Evolutionary conservation across 2,888 invertebrate species (phyloP).

Genomic region (Netelia virgata): DNA sequence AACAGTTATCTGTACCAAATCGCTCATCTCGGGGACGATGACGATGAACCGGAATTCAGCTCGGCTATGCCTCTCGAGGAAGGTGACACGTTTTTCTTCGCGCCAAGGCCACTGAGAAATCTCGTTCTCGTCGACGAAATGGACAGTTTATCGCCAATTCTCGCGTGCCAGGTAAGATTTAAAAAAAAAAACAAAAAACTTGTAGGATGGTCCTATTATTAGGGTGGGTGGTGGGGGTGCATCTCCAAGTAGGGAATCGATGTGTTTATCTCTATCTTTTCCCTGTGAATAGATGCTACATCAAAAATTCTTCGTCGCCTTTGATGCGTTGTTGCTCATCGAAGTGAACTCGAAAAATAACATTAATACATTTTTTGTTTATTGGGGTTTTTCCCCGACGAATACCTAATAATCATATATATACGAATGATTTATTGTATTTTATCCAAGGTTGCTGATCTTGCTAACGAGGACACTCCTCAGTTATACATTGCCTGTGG

Average conservation of each 20-base stretch:
- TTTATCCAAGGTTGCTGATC: slow-evolving; percentile 91
- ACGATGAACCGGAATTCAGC: slow-evolving; percentile 99
- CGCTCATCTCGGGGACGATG: slow-evolving; percentile 99
- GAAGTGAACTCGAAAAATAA: slow-evolving; percentile 82
- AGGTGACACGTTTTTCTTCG: slow-evolving; percentile 99
- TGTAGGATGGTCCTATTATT: background rate
- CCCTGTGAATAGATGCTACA: slow-evolving; percentile 80
- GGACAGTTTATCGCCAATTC: slow-evolving; percentile 97
- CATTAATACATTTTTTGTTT: slow-evolving; percentile 61
- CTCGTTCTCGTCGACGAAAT: slow-evolving; percentile 98
- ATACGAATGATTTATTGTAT: slow-evolving; percentile 19
- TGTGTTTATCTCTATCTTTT: slow-evolving; percentile 68
- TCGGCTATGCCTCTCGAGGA: slow-evolving; percentile 99
- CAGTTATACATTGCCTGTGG: slow-evolving; percentile 99
- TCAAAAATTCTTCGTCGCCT: slow-evolving; percentile 81
- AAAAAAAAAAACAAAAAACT: no score
- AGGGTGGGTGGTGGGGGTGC: slow-evolving; percentile 51
- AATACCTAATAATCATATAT: background rate
- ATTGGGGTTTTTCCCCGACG: slow-evolving; percentile 1
- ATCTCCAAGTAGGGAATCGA: slow-evolving; percentile 79
- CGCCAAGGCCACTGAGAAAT: slow-evolving; percentile 96
- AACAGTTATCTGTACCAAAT: slow-evolving; percentile 98
- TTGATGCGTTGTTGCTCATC: slow-evolving; percentile 78
- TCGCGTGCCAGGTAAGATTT: slow-evolving; percentile 89
- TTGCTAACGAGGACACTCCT: slow-evolving; percentile 99